Percentiles rank a stretch among this genome's conserved stretches.
Evolutionary conservation across 2,888 invertebrate species (phyloP).

Genomic region (Drosophila prolongata): DNA sequence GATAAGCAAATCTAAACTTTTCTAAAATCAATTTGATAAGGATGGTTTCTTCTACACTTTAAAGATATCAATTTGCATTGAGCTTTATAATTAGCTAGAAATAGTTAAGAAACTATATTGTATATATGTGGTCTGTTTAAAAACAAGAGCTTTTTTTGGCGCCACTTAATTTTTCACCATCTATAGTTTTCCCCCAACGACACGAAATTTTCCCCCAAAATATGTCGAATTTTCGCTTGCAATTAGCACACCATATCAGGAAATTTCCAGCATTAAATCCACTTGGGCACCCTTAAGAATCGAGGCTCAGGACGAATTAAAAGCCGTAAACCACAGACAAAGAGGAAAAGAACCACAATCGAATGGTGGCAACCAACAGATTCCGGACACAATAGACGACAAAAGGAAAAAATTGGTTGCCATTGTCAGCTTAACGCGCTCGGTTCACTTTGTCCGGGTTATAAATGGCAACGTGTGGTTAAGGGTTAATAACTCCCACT

Average conservation of each 20-base stretch:
- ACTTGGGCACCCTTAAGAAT: conserved; percentile 28
- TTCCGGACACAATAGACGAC: conserved; percentile 35
- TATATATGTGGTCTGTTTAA: too few relatives aligned
- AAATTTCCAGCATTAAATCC: conserved; percentile 18
- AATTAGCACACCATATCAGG: conserved; percentile 40
- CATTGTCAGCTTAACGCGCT: conserved; percentile 80
- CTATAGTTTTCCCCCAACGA: too few relatives aligned
- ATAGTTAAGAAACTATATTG: too few relatives aligned
- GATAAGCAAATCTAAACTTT: too few relatives aligned
- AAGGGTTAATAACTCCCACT: conserved; percentile 83
- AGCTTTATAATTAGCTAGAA: too few relatives aligned
- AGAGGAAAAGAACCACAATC: conserved; percentile 66
- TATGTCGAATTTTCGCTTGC: conserved; percentile 39
- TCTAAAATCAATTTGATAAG: too few relatives aligned
- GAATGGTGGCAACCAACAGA: conserved; percentile 49
- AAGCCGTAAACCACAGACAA: conserved; percentile 78
- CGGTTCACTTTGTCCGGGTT: conserved; percentile 70
- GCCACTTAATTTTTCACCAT: too few relatives aligned
- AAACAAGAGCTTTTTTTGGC: too few relatives aligned
- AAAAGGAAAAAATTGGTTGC: conserved; percentile 48
- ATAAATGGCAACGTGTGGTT: conserved; percentile 83
- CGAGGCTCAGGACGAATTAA: conserved; percentile 64
- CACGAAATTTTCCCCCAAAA: conserved; percentile 18
- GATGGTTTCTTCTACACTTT: too few relatives aligned
- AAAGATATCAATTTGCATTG: too few relatives aligned